A percentile compares a stretch with the other conserved stretches of the same genome.
Evolutionary conservation across 2,113 vertebrate species (phyloP).

Genomic region (Aptenodytes forsteri): DNA sequence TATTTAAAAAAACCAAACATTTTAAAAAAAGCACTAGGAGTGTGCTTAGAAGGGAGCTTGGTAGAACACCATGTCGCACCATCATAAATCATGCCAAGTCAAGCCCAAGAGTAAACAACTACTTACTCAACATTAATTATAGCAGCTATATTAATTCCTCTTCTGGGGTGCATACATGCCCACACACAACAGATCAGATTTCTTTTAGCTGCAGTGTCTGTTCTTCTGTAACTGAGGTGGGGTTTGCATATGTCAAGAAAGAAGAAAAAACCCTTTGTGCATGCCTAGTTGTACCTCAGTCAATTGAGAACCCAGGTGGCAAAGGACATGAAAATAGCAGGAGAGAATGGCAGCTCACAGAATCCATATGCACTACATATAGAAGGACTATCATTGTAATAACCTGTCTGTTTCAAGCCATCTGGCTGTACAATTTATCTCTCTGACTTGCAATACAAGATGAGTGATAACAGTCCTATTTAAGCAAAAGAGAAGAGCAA

Average conservation of each 20-base stretch:
- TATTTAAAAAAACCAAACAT: not conserved
- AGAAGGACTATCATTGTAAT: constrained; percentile 27
- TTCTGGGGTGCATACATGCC: not conserved
- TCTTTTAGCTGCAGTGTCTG: not conserved
- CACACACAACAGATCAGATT: not conserved
- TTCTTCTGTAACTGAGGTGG: not conserved
- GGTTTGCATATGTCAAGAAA: not conserved
- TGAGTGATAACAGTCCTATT: not conserved
- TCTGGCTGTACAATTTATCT: constrained; percentile 9
- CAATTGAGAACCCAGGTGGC: constrained; percentile 30
- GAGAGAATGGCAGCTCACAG: constrained; percentile 30
- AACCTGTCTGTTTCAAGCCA: constrained; percentile 46
- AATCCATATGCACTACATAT: constrained; percentile 17
- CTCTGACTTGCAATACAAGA: not conserved
- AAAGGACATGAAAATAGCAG: constrained; percentile 42
- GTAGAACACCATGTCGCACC: not conserved
- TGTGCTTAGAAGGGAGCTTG: not conserved
- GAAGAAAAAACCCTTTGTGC: not conserved
- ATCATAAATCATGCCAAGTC: not conserved
- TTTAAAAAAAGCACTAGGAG: not conserved
- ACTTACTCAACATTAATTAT: not conserved
- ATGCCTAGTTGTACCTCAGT: not conserved
- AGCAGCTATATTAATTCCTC: not conserved
- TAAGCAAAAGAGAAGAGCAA: not conserved
- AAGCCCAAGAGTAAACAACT: not conserved